Conservation (phyloP, 2,888 invertebrate species). For the Sturmia bella region DNA sequence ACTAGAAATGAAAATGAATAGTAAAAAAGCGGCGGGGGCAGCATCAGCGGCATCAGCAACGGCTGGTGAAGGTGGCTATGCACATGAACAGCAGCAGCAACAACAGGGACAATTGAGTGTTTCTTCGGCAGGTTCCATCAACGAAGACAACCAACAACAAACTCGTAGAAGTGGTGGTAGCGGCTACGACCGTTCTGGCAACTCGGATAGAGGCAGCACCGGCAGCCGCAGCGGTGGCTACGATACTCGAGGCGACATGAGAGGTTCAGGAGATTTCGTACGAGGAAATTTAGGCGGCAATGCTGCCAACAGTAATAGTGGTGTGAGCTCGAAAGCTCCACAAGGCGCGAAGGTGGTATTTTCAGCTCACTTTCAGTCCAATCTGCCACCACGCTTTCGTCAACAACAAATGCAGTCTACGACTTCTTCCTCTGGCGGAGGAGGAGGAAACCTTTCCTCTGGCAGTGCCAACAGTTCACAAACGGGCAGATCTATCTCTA, state of each 20-base stretch:
- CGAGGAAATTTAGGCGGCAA: slow-evolving; percentile 60
- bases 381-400: slow-evolving; percentile 92
- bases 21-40: slow-evolving; percentile 82
- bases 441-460: slow-evolving; percentile 67
- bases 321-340: slow-evolving; percentile 71
- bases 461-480: slow-evolving; percentile 70
- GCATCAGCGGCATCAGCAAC: slow-evolving; percentile 14
- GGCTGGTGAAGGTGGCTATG: neutral
- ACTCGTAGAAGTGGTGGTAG: slow-evolving; percentile 57
- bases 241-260: slow-evolving; percentile 65
- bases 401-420: slow-evolving; percentile 84
- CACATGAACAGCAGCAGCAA: slow-evolving; percentile 14
- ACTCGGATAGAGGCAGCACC: slow-evolving; percentile 69
- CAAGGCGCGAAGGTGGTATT: slow-evolving; percentile 81
- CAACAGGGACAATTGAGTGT: slow-evolving; percentile 59
- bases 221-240: slow-evolving; percentile 61
- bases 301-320: slow-evolving; percentile 57
- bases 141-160: slow-evolving; percentile 69
- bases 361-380: slow-evolving; percentile 89
- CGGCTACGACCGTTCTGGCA: slow-evolving; percentile 71
- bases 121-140: slow-evolving; percentile 56
- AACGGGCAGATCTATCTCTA: slow-evolving; percentile 68
- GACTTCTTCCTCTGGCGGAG: slow-evolving; percentile 48
- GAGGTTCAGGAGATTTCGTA: slow-evolving; percentile 64
- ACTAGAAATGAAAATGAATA: slow-evolving; percentile 86